Evolutionary conservation across 2,888 invertebrate species (phyloP), one percentile per base, ranked within the genome.

Genomic region (Sesamia inferens): DNA sequence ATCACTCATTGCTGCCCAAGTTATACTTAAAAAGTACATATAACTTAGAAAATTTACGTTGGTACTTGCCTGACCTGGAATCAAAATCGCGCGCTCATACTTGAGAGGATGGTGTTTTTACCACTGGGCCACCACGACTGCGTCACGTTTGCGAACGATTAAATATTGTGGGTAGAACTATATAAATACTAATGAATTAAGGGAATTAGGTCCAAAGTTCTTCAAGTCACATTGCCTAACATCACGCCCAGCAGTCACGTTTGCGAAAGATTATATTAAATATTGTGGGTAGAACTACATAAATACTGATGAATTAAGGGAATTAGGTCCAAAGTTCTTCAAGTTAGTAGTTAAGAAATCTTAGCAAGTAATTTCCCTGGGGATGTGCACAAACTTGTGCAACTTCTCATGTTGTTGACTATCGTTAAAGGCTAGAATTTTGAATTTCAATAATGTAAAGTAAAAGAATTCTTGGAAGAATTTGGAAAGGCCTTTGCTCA

Each of bases 341-440:
- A 51, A 64, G 76, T 75, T 58, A 62, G 42, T 68, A 62, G 48
- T 31, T 79, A 66, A 47, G 62, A 62, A 62, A 58, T 69, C 77
- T 69, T 31, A 14, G 47, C 42, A 48, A 54, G 31, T 69, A 81
- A 76, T 76, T 78, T 81, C 81, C 76, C 76, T 10, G 1, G 48
- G 6, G 68, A 57, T 59, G 13, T 57, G 64, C 58, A 39, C 31
- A 64, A 51, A 78, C 48, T 78, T 76, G 22, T 68, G 66, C 64
- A 68, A 75, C 58, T 65, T 44, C 31, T 79, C 42, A 31, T 61
- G 54, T 76, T n/a, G 42, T 79, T 68, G 19, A 24, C 6, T 42
- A 39, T 13, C 59, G 16, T 59, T 42, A 44, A 51, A 77, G 2
- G 13, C 19, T 67, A 2, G 14, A 42, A 64, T 75, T 57, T 57